Evolutionary conservation across 2,797 vertebrate genomes (phyloP).

Genomic region (Ispidina picta): DNA sequence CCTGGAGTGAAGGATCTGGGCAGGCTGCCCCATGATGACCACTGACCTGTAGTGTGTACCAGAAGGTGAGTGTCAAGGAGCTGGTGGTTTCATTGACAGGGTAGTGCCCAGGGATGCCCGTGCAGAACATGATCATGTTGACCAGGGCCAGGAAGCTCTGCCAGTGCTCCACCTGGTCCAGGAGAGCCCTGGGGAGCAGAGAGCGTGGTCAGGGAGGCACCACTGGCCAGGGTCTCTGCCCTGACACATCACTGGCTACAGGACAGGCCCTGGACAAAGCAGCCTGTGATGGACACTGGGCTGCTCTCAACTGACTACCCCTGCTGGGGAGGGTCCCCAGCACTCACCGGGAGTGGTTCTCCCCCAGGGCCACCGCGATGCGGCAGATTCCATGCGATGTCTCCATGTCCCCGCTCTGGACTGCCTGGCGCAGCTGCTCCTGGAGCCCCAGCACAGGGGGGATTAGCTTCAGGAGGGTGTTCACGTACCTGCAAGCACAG

Average conservation of each 20-base stretch:
- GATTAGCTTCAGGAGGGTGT: constrained; percentile 96
- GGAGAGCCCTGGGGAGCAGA: constrained; percentile 83
- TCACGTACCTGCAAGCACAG: constrained; percentile 88
- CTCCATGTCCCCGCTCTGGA: constrained; percentile 98
- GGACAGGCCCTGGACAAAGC: background rate
- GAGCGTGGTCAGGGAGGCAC: background rate
- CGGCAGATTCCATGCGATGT: constrained; percentile 97
- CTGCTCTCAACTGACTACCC: background rate
- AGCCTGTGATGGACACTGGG: background rate
- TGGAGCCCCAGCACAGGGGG: constrained; percentile 93
- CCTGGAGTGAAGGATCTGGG: background rate
- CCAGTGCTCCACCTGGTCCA: constrained; percentile 98
- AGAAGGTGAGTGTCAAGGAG: constrained; percentile 97
- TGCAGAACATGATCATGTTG: constrained; percentile 99
- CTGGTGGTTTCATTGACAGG: constrained; percentile 98
- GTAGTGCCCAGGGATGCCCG: constrained; percentile 96
- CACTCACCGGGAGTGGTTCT: constrained; percentile 95
- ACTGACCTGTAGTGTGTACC: constrained; percentile 93
- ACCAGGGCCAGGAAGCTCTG: constrained; percentile 96
- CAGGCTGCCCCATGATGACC: background rate
- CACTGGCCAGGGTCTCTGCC: background rate
- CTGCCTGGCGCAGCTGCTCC: constrained; percentile 93
- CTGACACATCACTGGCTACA: background rate
- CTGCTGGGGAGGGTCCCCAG: background rate
- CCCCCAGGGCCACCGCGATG: constrained; percentile 92